Conservation (phyloP, 2,797 vertebrate species). For the Manis pentadactyla region DNA sequence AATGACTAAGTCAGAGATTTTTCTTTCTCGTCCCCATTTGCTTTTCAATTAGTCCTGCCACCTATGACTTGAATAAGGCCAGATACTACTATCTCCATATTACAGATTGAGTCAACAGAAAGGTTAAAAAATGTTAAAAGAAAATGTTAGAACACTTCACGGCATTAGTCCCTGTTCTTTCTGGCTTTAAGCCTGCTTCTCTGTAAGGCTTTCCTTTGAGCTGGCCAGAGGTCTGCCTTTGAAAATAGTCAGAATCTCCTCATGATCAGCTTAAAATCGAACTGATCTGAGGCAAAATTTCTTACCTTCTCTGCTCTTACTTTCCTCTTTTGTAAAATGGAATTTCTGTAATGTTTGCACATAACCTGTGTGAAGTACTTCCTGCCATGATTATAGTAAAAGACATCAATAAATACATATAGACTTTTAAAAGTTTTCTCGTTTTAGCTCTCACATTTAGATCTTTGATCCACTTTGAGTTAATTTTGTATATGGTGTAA, state of each 20-base stretch:
- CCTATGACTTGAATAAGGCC: neutral
- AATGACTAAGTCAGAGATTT: neutral
- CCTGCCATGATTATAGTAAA: neutral
- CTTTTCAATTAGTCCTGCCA: conserved; percentile 30
- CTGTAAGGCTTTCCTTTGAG: neutral
- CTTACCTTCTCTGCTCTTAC: neutral
- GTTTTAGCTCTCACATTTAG: neutral
- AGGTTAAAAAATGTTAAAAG: neutral
- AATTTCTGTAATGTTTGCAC: conserved; percentile 5
- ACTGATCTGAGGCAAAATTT: conserved; percentile 25
- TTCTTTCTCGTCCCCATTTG: neutral
- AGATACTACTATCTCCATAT: neutral
- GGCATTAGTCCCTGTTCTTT: neutral
- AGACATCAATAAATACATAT: neutral
- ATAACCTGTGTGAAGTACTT: neutral
- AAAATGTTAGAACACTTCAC: neutral
- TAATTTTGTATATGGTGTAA: neutral
- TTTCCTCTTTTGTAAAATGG: conserved; percentile 13
- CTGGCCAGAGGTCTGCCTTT: neutral
- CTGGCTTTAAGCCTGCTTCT: neutral
- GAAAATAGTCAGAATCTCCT: neutral
- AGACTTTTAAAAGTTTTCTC: neutral
- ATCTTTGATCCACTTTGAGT: neutral
- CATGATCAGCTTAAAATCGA: neutral
- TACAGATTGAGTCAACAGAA: conserved; percentile 31